Evolutionary conservation across 2,113 vertebrate species (phyloP), one percentile per base, ranked within the genome.

Genomic region (Xyrauchen texanus): DNA sequence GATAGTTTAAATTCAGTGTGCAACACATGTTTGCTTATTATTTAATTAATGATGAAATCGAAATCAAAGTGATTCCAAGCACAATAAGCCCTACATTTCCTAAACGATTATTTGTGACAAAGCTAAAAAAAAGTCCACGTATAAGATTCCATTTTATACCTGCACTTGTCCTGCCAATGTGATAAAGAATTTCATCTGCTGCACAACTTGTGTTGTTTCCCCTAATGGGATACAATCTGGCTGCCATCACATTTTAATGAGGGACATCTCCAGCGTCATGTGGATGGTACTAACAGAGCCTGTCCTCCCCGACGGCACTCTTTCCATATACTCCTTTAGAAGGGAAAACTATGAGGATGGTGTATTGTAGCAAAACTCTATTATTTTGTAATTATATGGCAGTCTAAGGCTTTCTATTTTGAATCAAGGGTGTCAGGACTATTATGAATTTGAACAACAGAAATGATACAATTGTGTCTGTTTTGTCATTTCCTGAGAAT

Each of bases 161-260:
- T 7, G 21, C 21, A 34, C 21, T 74, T 69, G 70, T 83, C 83
- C 80, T 47, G 44, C 46, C 47, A 81, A 80, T 34, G 21, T 34
- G 3, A 34, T 34, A 34, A 34, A 78, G 71, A 80, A 62, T 65
- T 76, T 81, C 10, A 55, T 76, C 68, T 62, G 81, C 80, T 77
- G 74, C 47, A 8, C 13, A 53, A 79, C 80, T 88, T 87, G 58
- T 88, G 87, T 87, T 88, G 86, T 89, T 89, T 84, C 79, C 80
- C 84, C 83, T 90, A 88, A 90, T 89, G 87, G 83, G 85, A 89
- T 87, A 83, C 90, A 88, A 91, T 89, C 88, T 88, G 87, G 86
- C 86, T 69, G 68, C 86, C 84, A 88, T 88, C 89, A 89, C 90
- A 90, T 89, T 90, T 91, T 89, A 90, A 85, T 73, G 81, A 80